Evolutionary conservation across 2,797 vertebrate species (phyloP), one percentile per base, ranked within the genome.

Genomic region (Rhinatrema bivittatum): DNA sequence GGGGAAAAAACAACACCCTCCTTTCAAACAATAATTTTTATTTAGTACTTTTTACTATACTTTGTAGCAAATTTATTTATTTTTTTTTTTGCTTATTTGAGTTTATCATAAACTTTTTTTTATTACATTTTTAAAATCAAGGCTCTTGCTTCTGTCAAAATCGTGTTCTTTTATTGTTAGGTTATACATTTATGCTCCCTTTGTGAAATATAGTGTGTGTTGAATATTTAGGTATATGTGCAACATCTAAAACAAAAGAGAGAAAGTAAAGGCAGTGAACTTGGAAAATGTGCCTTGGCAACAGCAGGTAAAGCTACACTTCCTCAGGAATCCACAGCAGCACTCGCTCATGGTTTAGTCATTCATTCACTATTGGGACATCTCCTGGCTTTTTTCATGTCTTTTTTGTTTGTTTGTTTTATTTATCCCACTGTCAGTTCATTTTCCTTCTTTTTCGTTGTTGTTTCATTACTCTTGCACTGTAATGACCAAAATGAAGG

Each of bases 1-100:
- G 72, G 49, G 72, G 72, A 72, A 84, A 71, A 70, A 70, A 74
- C 62, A 53, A 86, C 82, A 71, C 62, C 62, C 60, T 65, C 18
- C 54, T 81, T 88, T 91, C 82, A 95, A 96, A 93, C 87, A 93
- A 87, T 86, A 91, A 70, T 82, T 83, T 91, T 92, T 89, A 93
- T 94, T 91, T 88, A 81, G 88, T 90, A 87, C 77, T 87, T 84
- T 70, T 69, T 89, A 61, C 79, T 86, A 82, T 83, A 82, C 80
- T 87, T 91, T 76, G 84, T 85, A 90, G 79, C 82, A 90, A 86
- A 86, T 85, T 76, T n/a, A n/a, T n/a, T n/a, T n/a, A n/a, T n/a
- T n/a, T n/a, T n/a, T n/a, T 86, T 70, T 82, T 77, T 82, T 91
- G 85, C 87, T 90, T 80, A 78, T 84, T 84, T 71, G 72, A 79